phyloP scores from a whole-genome alignment of 2,797 vertebrate genomes.

The Enteromius fasciolatus region DNA sequence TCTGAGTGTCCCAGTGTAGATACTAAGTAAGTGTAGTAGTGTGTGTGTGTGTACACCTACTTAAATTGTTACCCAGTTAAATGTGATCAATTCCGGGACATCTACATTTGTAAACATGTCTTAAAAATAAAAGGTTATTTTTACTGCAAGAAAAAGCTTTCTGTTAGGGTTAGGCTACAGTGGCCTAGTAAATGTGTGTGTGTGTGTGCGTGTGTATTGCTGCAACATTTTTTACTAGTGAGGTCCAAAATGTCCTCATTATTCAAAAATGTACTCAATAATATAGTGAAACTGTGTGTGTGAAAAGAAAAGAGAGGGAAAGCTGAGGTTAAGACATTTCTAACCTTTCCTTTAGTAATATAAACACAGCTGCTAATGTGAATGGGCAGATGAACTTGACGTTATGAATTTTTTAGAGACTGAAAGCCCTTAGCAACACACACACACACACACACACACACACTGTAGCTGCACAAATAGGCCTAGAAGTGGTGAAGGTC shows the following conservation, averaged over 20 bases:
- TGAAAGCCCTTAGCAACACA: conserved; percentile 34
- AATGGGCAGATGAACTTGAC: conserved; percentile 43
- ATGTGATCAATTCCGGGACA: not conserved
- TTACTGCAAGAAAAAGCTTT: not conserved
- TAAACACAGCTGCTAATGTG: conserved; percentile 56
- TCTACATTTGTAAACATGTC: not conserved
- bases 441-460: conserved; percentile 12
- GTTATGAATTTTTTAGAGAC: conserved; percentile 24
- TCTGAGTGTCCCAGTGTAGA: not conserved
- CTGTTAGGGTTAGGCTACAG: not conserved
- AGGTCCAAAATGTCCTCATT: not conserved
- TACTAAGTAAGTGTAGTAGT: not conserved
- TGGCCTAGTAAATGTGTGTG: not conserved
- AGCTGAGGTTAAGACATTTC: conserved; percentile 21
- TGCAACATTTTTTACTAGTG: not conserved
- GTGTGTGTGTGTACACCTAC: not conserved
- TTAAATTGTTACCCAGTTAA: not conserved
- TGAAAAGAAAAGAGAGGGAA: not conserved
- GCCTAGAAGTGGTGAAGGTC: conserved; percentile 8
- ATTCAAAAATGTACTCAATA: not conserved
- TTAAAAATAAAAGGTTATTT: not conserved
- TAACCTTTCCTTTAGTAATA: conserved; percentile 39
- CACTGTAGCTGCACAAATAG: not conserved
- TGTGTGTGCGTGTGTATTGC: not conserved
- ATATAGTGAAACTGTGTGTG: conserved; percentile 7